Base-by-base conservation (phyloP, 2,888 invertebrate species). In the Drosophila seclusa region DNA sequence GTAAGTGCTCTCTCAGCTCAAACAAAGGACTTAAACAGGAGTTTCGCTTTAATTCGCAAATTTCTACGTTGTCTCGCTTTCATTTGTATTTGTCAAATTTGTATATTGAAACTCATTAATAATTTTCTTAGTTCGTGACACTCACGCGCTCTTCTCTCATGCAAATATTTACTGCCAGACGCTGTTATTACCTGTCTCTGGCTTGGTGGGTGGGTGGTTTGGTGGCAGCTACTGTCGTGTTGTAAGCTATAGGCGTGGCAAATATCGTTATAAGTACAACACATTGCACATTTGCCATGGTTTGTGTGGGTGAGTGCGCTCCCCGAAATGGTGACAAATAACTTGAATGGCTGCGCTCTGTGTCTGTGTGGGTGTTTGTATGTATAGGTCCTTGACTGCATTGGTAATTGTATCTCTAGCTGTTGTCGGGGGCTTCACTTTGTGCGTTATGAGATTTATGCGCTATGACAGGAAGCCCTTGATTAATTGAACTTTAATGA, bases 401-500 rank as follows among this genome's bases (percentile, higher is more conserved):
- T 63, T 62, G 68, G 59, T 49, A 73, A 74, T 74, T 74, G 76
- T 65, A 68, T 76, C 65, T 73, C 68, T 63, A 68, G 73, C 63
- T 42, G 64, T 62, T 52, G 58, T 55, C 54, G 66, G 31, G 48
- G 50, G 65, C 67, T 69, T 69, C 60, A 74, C 73, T 87, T 71
- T 76, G 82, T 82, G 67, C 65, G 68, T 64, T 68, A 72, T 68
- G 83, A 81, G 89, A 87, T 87, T 87, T 87, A 87, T 87, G 87
- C 76, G 68, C 71, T 63, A 63, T 78, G 85, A 82, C 89, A 87
- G 89, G 89, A 87, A 74, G 73, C 78, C 62, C 72, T 78, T 89
- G 87, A 87, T 89, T 87, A 87, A 87, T 87, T 89, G 87, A 87
- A 87, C 87, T 88, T 85, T 87, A 87, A 89, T 87, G 76, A 82